phyloP scores from a whole-genome alignment of 2,113 vertebrate species.

The Rhinoderma darwinii region DNA sequence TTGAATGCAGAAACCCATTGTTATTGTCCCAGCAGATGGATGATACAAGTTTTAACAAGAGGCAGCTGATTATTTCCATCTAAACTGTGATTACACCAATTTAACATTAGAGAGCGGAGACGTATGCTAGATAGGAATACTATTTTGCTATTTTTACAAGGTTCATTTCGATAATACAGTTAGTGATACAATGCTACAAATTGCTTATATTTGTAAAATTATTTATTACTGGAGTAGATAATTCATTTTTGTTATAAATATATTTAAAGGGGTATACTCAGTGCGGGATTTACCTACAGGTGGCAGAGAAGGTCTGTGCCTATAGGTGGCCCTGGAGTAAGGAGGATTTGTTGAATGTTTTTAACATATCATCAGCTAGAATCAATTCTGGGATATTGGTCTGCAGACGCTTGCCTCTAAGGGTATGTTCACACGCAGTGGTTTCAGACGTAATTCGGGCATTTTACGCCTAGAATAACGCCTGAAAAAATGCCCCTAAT shows the following conservation, averaged over 20 bases:
- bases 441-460: too few species aligned
- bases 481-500: too few species aligned
- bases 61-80: conserved; percentile 27
- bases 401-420: too few species aligned
- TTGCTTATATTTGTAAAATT: neutral
- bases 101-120: conserved; percentile 25
- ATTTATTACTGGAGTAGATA: neutral
- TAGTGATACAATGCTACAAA: neutral
- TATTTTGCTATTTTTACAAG: neutral
- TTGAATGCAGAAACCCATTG: conserved; percentile 23
- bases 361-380: too few species aligned
- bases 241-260: neutral
- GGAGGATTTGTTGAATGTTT: too few species aligned
- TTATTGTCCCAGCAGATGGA: conserved; percentile 36
- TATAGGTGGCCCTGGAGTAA: too few species aligned
- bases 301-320: too few species aligned
- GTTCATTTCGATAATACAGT: neutral
- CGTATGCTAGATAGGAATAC: neutral
- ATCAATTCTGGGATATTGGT: too few species aligned
- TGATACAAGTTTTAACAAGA: conserved; percentile 46
- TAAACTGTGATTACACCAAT: conserved; percentile 45
- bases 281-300: neutral
- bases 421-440: too few species aligned
- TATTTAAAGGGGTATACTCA: neutral
- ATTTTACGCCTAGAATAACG: too few species aligned